Evolutionary conservation across 2,888 invertebrate genomes (phyloP).

Genomic region (Anticlea derivata): DNA sequence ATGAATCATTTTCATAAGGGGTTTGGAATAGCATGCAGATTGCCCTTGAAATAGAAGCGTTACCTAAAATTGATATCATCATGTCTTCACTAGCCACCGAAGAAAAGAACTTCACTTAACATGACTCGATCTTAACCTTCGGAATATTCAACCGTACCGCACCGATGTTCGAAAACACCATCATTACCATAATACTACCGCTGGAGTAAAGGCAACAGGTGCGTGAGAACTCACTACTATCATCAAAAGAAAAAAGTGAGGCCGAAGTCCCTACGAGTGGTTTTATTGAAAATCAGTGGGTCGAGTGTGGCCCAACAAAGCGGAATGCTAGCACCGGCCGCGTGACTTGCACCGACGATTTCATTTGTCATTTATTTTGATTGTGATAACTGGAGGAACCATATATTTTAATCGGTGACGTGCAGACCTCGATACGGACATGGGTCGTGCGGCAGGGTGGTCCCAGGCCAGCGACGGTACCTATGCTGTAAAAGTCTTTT

Average conservation of each 20-base stretch:
- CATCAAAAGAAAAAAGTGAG: constrained; percentile 55
- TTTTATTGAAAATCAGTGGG: constrained; percentile 73
- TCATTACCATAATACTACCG: constrained; percentile 28
- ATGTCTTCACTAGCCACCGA: no score
- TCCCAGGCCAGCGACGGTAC: constrained; percentile 8
- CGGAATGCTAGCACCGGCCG: constrained; percentile 52
- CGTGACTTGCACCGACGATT: constrained; percentile 80
- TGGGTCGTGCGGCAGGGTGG: constrained; percentile 14
- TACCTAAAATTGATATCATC: no score
- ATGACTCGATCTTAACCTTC: neutral
- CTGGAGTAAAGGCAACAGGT: constrained; percentile 58
- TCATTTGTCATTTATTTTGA: constrained; percentile 85
- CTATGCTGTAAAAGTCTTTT: neutral
- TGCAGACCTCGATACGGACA: constrained; percentile 23
- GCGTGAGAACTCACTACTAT: constrained; percentile 69
- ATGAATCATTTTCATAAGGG: constrained; percentile 3
- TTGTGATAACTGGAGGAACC: constrained; percentile 73
- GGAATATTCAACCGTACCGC: neutral
- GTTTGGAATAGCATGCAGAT: no score
- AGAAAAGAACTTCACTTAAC: no score
- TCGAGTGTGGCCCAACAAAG: constrained; percentile 71
- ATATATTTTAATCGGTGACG: constrained; percentile 51
- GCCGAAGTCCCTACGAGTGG: constrained; percentile 69
- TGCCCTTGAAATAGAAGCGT: no score
- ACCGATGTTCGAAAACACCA: constrained; percentile 2